Evolutionary conservation across 2,888 invertebrate genomes (phyloP).

Genomic region (Lutraria lutraria): DNA sequence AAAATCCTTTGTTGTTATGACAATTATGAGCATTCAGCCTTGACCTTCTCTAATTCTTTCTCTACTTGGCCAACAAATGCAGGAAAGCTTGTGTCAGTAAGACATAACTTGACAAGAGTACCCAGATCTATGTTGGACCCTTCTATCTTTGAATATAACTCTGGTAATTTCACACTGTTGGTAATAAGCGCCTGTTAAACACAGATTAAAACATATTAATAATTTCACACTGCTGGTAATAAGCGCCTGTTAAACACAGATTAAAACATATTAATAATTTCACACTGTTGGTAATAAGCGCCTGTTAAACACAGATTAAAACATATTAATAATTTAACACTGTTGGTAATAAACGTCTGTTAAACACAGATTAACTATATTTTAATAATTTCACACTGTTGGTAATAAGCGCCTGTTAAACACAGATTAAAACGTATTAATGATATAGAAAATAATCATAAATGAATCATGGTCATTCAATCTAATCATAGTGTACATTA

Average conservation of each 20-base stretch:
- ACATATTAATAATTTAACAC: no score
- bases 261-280: slow-evolving; percentile 42
- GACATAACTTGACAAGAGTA: slow-evolving; percentile 75
- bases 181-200: slow-evolving; percentile 9
- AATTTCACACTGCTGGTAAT: slow-evolving; percentile 36
- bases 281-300: neutral
- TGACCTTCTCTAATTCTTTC: slow-evolving; percentile 72
- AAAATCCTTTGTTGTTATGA: neutral
- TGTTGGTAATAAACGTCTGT: no score
- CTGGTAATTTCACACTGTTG: slow-evolving; percentile 56
- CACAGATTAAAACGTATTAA: neutral
- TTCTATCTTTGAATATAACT: slow-evolving; percentile 66
- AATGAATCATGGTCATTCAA: no score
- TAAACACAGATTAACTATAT: no score
- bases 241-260: slow-evolving; percentile 23
- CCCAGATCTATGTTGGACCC: slow-evolving; percentile 64
- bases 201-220: neutral
- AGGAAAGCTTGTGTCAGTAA: slow-evolving; percentile 82
- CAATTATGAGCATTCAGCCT: slow-evolving; percentile 51
- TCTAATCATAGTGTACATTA: no score
- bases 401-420: slow-evolving; percentile 5
- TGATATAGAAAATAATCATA: no score
- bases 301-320: slow-evolving; percentile 2
- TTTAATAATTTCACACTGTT: slow-evolving; percentile 46
- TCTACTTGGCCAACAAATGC: slow-evolving; percentile 82